Base-by-base conservation (phyloP, 2,797 vertebrate genomes). In the Eutrigla gurnardus region DNA sequence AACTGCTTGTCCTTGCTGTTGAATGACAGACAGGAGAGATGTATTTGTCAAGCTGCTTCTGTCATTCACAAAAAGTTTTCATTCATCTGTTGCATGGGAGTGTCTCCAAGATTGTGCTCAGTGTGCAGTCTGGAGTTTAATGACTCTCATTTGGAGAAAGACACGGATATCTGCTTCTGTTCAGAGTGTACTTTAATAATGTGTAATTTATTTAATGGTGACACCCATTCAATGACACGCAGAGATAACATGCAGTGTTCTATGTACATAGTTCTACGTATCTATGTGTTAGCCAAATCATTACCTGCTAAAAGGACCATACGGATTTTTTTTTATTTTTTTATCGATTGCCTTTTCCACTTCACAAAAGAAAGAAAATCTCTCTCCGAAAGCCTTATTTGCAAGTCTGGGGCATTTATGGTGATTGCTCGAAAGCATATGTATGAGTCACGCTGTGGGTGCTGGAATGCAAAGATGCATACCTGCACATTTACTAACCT, bases 11-110 rank as follows among this genome's bases (percentile, higher is more conserved):
- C 45, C 39, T 50, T 17, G 18, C 3, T 13, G 11, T 40, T 85
- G 76, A 76, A 69, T 83, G 86, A 84, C 79, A 85, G 58, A 83
- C 32, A 42, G 72, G 70, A 68, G 36, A 76, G 32, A 64, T 83
- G 10, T 61, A 36, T 71, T 79, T 46, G 66, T 77, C 77, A 81
- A 63, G 69, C 73, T 58, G 66, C 70, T 68, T 49, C 66, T 87
- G 85, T 91, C 89, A 91, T 91, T 79, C 88, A 89, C 77, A 91
- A 90, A 91, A 77, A 14, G 2, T 36, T 82, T 89, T 91, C 89
- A 82, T 91, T 90, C 85, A 89, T 69, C 59, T 75, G 66, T 54
- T 70, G 42, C 15, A 15, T 67, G 83, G 80, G 80, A 77, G 89
- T 82, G 91, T 84, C 82, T 76, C n/a, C 42, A 10, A 49, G 75